phyloP scores from a whole-genome alignment of 2,113 vertebrate species.

The Todiramphus chloris region DNA sequence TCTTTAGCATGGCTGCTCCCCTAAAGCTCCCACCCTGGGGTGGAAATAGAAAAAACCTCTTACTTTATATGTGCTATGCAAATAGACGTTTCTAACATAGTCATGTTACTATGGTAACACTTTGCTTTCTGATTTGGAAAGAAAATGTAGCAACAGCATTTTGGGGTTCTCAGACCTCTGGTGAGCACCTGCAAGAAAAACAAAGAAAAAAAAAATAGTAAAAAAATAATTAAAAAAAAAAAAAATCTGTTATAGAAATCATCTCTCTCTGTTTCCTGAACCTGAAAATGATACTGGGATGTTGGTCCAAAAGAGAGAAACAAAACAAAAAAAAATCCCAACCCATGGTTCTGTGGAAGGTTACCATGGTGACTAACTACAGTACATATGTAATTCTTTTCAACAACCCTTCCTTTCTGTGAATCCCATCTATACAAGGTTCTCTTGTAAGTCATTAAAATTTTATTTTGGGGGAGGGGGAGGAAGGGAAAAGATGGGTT shows the following conservation, averaged over 20 bases:
- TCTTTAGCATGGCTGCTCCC: slow-evolving; percentile 55
- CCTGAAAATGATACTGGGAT: slow-evolving; percentile 76
- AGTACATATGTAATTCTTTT: slow-evolving; percentile 93
- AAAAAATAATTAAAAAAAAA: not conserved
- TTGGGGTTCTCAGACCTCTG: slow-evolving; percentile 76
- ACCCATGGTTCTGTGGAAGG: slow-evolving; percentile 85
- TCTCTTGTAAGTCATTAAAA: slow-evolving; percentile 91
- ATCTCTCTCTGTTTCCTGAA: slow-evolving; percentile 74
- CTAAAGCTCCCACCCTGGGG: slow-evolving; percentile 29
- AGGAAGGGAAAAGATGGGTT: slow-evolving; percentile 49
- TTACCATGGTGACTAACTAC: slow-evolving; percentile 84
- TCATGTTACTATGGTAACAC: slow-evolving; percentile 86
- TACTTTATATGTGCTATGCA: slow-evolving; percentile 84
- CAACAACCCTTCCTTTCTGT: slow-evolving; percentile 81
- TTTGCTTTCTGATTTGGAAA: slow-evolving; percentile 83
- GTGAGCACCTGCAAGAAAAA: slow-evolving; percentile 68
- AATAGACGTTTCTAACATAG: slow-evolving; percentile 83
- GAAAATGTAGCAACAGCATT: slow-evolving; percentile 80
- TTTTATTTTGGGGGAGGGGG: slow-evolving; percentile 68
- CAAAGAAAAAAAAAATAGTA: not conserved
- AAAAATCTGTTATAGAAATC: slow-evolving; percentile 64
- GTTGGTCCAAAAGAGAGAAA: slow-evolving; percentile 80
- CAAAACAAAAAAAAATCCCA: slow-evolving; percentile 71
- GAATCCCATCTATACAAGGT: slow-evolving; percentile 79
- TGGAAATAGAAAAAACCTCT: slow-evolving; percentile 63